These are phyloP conservation scores for Arenaria interpres DNA, from an alignment of 2,113 vertebrate species.

Conservation along the genomic window DNA sequence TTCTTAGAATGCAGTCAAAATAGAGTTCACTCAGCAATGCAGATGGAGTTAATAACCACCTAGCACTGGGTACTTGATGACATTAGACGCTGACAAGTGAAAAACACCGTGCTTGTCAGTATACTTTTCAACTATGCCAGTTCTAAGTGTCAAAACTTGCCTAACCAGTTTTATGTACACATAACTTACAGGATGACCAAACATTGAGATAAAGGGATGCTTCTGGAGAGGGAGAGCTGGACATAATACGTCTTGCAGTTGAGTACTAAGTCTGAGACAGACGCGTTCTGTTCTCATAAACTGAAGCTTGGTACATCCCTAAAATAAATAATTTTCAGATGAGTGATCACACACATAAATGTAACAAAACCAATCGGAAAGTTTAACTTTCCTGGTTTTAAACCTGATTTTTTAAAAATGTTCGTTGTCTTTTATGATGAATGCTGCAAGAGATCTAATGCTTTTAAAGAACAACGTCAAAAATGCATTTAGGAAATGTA, in stretches of 20 bases:
- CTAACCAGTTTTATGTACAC: not conserved
- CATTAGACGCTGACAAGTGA: not conserved
- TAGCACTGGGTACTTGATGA: not conserved
- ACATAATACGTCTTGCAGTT: not conserved
- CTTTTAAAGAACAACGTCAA: not conserved
- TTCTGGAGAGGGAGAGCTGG: not conserved
- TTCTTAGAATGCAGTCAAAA: not conserved
- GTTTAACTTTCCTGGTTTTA: not conserved
- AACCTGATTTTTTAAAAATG: fast-evolving
- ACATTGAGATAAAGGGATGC: not conserved
- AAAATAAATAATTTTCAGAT: not conserved
- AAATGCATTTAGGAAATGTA: not conserved
- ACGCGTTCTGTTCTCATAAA: not conserved
- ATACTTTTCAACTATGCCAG: not conserved
- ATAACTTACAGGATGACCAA: not conserved
- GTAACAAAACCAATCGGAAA: not conserved
- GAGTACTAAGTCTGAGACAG: not conserved
- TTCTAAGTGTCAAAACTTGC: not conserved
- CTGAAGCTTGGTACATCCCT: not conserved
- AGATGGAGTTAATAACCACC: not conserved
- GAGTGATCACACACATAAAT: not conserved
- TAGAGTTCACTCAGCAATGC: not conserved
- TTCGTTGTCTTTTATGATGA: not conserved
- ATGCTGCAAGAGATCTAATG: not conserved
- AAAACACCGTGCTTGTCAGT: not conserved